A percentile compares a stretch with the other conserved stretches of the same genome.
Conservation (phyloP, 2,113 vertebrate genomes). For the Colinus virginianus region DNA sequence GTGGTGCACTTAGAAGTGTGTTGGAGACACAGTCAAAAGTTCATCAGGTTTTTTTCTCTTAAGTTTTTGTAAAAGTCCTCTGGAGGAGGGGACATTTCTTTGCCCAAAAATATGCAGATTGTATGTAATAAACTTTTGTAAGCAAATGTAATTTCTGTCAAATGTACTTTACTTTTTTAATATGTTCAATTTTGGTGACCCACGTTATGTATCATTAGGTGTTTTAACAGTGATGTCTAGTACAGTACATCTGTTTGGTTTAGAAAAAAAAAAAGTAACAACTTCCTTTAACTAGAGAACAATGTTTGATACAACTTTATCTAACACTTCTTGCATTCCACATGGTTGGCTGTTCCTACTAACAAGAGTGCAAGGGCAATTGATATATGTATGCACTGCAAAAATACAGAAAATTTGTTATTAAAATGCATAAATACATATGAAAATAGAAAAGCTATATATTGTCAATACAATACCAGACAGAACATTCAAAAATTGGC, state of each 20-base stretch:
- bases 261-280: neutral
- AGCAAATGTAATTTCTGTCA: constrained; percentile 74
- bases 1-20: constrained; percentile 35
- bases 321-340: constrained; percentile 6
- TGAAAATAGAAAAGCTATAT: constrained; percentile 3
- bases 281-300: constrained; percentile 24
- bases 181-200: constrained; percentile 66
- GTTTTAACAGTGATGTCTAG: constrained; percentile 57
- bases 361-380: neutral
- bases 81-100: constrained; percentile 54
- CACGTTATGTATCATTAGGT: constrained; percentile 58
- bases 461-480: neutral
- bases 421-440: constrained; percentile 10
- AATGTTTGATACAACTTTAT: constrained; percentile 37
- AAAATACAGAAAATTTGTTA: constrained; percentile 29
- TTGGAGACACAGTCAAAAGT: constrained; percentile 30
- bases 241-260: constrained; percentile 54
- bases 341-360: neutral
- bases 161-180: constrained; percentile 75
- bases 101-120: constrained; percentile 80
- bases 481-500: neutral
- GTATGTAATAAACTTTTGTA: constrained; percentile 82
- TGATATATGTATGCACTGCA: neutral
- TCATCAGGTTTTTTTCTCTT: constrained; percentile 77
- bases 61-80: constrained; percentile 68